Evolutionary conservation across 2,113 vertebrate genomes (phyloP), one percentile per base, ranked within the genome.

Genomic region (Cromileptes altivelis): DNA sequence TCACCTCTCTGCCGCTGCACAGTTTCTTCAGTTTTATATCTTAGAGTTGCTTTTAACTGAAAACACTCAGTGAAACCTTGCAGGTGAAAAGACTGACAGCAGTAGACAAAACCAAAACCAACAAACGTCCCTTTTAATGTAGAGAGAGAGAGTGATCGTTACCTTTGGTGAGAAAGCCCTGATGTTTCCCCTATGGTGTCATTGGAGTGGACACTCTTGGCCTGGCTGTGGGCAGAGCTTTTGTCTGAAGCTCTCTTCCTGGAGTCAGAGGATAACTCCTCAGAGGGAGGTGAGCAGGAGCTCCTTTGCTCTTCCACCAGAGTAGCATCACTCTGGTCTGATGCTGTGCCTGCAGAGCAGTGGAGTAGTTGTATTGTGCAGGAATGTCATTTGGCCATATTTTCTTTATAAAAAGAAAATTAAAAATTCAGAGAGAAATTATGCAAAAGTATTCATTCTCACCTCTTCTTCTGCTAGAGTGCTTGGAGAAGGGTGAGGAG

Each of bases 381-480:
- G 21, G 11, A 53, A 15, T 52, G 1, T 1, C 13, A 70, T 49
- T 23, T 19, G 6, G 18, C 14, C 25, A 3, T 3, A 27, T 52
- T 40, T 75, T 2, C 45, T 45, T 18, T 8, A 33, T 52, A 53
- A 30, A 30, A 30, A 30, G 30, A 30, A 30, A 4, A 30, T 30
- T 4, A 30, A 30, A 30, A 33, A n/a, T 14, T 7, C 9, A 30
- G 3, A 30, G 30, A 8, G 12, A 45, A 73, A 49, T 30, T 15
- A 49, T 52, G 4, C 0, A 55, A 69, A 52, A 58, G 18, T 12
- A 37, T 9, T 12, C 1, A 67, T 10, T 25, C 77, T 78, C 70
- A 86, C 94, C 95, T 92, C 91, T 97, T 88, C 91, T 98, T 90
- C 91, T 96, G n/a, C 91, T 90, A 27, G 96, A 98, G 75, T 93